A percentile compares a stretch with the other conserved stretches of the same genome.
These are phyloP conservation scores for Etheostoma spectabile DNA, from an alignment of 2,113 vertebrate genomes.

Conservation along the genomic window DNA sequence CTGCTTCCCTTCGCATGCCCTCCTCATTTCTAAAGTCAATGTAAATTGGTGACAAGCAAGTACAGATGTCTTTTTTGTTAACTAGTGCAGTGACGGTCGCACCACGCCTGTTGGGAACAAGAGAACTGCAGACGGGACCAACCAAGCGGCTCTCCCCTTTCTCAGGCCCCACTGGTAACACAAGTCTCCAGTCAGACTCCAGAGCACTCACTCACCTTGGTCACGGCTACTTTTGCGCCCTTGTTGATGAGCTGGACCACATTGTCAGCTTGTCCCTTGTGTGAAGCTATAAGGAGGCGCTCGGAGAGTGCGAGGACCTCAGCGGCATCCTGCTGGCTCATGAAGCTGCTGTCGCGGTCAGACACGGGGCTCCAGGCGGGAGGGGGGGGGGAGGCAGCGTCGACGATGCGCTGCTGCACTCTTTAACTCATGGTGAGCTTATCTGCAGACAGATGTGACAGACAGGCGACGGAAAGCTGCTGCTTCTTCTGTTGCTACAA, in stretches of 20 bases:
- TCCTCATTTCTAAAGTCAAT: too few species aligned
- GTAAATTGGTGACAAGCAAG: too few species aligned
- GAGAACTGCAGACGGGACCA: background rate
- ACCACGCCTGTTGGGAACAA: background rate
- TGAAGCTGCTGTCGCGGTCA: conserved; percentile 87
- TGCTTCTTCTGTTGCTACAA: conserved; percentile 27
- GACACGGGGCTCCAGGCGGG: conserved; percentile 45
- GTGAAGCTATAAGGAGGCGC: conserved; percentile 96
- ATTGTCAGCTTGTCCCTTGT: conserved; percentile 98
- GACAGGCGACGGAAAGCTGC: conserved; percentile 15
- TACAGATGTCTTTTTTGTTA: too few species aligned
- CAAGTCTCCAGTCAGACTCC: background rate
- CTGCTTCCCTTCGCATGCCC: too few species aligned
- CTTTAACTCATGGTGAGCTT: conserved; percentile 68
- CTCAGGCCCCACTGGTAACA: background rate
- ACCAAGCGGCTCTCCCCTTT: background rate
- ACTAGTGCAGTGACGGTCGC: too few species aligned
- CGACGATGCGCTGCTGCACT: background rate
- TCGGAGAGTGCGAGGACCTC: conserved; percentile 94
- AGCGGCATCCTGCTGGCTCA: conserved; percentile 97
- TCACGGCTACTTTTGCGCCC: conserved; percentile 97
- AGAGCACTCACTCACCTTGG: conserved; percentile 90
- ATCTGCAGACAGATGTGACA: conserved; percentile 17
- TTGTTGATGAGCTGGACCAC: conserved; percentile 99
- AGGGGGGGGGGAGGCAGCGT: conserved; percentile 5